Conservation (phyloP, 2,113 vertebrate genomes). For the Labrus mixtus region DNA sequence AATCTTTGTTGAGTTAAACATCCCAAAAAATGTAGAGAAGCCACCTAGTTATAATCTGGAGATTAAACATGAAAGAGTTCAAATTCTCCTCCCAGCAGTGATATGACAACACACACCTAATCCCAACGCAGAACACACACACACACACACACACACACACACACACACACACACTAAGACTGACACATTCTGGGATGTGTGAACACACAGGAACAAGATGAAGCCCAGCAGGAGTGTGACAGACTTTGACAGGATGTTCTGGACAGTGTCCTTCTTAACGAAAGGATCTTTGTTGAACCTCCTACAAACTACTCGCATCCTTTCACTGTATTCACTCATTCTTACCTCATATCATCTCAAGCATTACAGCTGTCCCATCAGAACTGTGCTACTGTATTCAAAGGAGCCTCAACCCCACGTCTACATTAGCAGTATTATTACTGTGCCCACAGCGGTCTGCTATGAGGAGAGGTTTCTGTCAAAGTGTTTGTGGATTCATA, state of each 20-base stretch:
- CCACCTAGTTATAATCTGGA: neutral
- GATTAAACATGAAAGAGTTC: neutral
- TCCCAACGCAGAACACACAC: neutral
- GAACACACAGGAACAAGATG: constrained; percentile 3
- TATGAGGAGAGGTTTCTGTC: neutral
- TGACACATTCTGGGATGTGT: neutral
- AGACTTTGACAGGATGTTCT: neutral
- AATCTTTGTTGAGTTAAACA: no score
- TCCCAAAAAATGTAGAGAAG: no score
- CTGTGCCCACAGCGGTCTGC: neutral
- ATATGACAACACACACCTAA: neutral
- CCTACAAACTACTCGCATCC: neutral
- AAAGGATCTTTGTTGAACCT: constrained; percentile 4
- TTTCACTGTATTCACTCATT: constrained; percentile 14
- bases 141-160: neutral
- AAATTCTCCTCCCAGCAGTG: neutral
- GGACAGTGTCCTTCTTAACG: neutral
- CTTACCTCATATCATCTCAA: constrained; percentile 32
- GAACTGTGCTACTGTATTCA: constrained; percentile 40
- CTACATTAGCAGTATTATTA: constrained; percentile 6
- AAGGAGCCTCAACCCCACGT: neutral
- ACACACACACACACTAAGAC: neutral
- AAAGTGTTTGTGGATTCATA: neutral
- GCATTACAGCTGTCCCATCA: constrained; percentile 5
- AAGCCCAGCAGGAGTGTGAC: constrained; percentile 5